Percentiles rank a stretch among this genome's conserved stretches.
Conservation (phyloP, 2,888 invertebrate species). For the Hirtodrosophila duncani region DNA sequence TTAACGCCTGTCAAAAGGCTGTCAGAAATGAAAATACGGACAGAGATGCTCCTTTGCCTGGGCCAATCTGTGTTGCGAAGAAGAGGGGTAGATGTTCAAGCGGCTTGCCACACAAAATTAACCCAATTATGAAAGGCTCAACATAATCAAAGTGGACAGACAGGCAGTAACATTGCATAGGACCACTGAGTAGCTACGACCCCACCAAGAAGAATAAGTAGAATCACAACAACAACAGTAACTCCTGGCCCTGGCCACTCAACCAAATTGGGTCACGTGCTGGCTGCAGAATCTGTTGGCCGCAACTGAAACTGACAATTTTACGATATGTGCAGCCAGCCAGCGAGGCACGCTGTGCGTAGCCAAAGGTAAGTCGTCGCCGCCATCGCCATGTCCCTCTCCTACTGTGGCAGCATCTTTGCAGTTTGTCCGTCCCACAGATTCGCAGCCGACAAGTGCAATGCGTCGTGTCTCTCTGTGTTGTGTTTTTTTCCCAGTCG, state of each 20-base stretch:
- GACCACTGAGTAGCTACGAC: slow-evolving; percentile 11
- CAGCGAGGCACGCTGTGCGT: slow-evolving; percentile 45
- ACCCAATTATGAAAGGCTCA: slow-evolving; percentile 69
- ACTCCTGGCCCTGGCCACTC: neutral
- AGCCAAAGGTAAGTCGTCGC: slow-evolving; percentile 28
- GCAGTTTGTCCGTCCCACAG: slow-evolving; percentile 37
- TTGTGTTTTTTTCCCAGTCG: slow-evolving; percentile 58
- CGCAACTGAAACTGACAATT: slow-evolving; percentile 55
- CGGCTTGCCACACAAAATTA: slow-evolving; percentile 62
- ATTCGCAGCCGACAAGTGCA: slow-evolving; percentile 67
- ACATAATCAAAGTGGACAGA: slow-evolving; percentile 68
- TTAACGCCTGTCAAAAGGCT: slow-evolving; percentile 42
- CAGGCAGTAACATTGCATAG: neutral
- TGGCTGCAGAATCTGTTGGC: too few relatives aligned
- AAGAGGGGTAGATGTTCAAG: slow-evolving; percentile 7
- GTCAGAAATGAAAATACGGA: slow-evolving; percentile 19
- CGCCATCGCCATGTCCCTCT: too few relatives aligned
- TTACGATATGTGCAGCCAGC: too few relatives aligned
- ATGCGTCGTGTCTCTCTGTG: slow-evolving; percentile 40
- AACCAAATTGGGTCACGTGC: slow-evolving; percentile 67
- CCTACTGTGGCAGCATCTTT: too few relatives aligned
- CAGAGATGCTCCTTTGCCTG: too few relatives aligned
- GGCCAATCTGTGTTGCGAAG: too few relatives aligned
- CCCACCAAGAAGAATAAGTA: slow-evolving; percentile 8
- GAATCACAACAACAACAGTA: slow-evolving; percentile 2